Evolutionary conservation across 2,888 invertebrate genomes (phyloP).

Genomic region (Hirtodrosophila histrioides): DNA sequence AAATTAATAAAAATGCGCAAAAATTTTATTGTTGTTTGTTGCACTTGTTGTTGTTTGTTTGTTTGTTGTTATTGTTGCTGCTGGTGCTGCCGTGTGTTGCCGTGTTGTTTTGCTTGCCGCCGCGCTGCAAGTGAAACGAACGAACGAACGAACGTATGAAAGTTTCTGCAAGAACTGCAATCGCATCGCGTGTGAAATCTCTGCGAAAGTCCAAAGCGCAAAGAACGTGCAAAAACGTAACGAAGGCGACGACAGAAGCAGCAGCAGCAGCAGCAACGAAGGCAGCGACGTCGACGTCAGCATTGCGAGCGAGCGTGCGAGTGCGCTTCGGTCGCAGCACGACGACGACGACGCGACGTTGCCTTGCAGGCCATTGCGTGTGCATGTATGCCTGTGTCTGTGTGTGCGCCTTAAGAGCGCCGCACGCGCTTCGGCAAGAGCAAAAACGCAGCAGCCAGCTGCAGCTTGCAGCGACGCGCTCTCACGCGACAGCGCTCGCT

Average conservation of each 20-base stretch:
- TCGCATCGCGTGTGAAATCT: conserved; percentile 84
- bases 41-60: conserved; percentile 7
- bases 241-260: conserved; percentile 29
- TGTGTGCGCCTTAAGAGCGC: conserved; percentile 65
- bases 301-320: conserved; percentile 45
- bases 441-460: conserved; percentile 60
- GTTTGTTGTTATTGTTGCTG: conserved; percentile 15
- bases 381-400: conserved; percentile 22
- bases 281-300: conserved; percentile 18
- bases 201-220: conserved; percentile 83
- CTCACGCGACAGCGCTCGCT: conserved; percentile 2
- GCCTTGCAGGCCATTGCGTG: conserved; percentile 30
- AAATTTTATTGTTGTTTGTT: no score
- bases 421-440: conserved; percentile 69
- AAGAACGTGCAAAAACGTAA: conserved; percentile 71
- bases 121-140: conserved; percentile 78
- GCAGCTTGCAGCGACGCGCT: conserved; percentile 41
- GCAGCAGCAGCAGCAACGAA: conserved; percentile 18
- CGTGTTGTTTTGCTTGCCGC: conserved; percentile 37
- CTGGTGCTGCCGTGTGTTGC: conserved; percentile 10
- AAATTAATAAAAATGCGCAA: no score
- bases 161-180: conserved; percentile 84
- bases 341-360: conserved; percentile 37
- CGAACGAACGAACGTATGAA: conserved; percentile 84
- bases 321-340: conserved; percentile 60